Conservation (phyloP, 2,113 vertebrate genomes). For the Trochalopteron elliotii region DNA sequence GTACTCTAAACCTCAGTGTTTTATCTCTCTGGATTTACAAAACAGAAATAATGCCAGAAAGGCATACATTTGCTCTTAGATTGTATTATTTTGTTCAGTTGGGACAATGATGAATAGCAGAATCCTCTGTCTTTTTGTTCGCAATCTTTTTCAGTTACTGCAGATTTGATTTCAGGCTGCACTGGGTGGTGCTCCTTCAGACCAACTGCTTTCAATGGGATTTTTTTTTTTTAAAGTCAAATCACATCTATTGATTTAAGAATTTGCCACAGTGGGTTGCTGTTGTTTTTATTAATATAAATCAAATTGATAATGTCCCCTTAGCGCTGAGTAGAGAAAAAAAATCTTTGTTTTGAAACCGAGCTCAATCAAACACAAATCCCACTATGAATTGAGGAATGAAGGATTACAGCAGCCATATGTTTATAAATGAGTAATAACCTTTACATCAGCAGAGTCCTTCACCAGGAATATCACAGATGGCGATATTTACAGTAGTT, state of each 20-base stretch:
- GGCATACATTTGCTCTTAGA: background rate
- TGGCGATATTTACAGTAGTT: slow-evolving; percentile 49
- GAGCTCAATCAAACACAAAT: slow-evolving; percentile 43
- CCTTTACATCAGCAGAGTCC: slow-evolving; percentile 67
- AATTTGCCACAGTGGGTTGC: background rate
- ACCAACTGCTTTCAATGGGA: background rate
- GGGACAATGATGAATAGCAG: background rate
- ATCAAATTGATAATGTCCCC: background rate
- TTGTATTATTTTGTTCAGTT: background rate
- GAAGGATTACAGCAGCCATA: slow-evolving; percentile 50
- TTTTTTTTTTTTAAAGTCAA: background rate
- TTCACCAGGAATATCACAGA: slow-evolving; percentile 35
- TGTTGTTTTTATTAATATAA: slow-evolving; percentile 14
- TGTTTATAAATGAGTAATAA: slow-evolving; percentile 65
- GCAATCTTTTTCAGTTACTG: background rate
- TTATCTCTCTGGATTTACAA: background rate
- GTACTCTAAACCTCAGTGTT: background rate
- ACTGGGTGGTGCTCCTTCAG: background rate
- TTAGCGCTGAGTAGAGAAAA: background rate
- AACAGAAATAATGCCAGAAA: background rate
- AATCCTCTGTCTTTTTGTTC: background rate
- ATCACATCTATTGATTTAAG: slow-evolving; percentile 20
- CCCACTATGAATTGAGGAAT: slow-evolving; percentile 3
- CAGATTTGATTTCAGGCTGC: background rate
- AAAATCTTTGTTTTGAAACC: background rate